Conservation (phyloP, 2,797 vertebrate species). For the Morus bassanus region DNA sequence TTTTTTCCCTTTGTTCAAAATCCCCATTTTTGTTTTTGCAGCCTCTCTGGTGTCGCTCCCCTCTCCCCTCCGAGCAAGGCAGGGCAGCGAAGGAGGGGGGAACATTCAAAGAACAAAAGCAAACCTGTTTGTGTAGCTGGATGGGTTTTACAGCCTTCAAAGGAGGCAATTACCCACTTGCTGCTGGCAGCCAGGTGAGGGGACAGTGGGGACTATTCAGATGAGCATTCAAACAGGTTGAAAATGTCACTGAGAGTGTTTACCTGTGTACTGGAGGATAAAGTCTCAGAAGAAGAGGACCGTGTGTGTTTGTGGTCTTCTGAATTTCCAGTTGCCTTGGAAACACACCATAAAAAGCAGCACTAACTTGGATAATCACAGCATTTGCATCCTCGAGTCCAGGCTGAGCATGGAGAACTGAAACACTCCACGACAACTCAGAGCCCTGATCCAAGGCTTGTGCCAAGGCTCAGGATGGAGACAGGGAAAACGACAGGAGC, state of each 20-base stretch:
- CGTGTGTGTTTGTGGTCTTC: not conserved
- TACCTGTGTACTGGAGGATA: not conserved
- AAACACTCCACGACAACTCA: not conserved
- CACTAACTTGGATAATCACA: not conserved
- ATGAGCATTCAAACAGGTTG: not conserved
- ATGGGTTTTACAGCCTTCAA: not conserved
- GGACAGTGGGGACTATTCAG: not conserved
- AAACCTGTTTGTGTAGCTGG: not conserved
- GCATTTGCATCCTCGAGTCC: not conserved
- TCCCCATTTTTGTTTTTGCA: not conserved
- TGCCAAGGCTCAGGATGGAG: not conserved
- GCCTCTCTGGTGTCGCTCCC: not conserved
- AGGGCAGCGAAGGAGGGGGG: no score
- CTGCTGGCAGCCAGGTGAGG: not conserved
- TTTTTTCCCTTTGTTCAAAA: not conserved
- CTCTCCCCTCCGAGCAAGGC: accelerated
- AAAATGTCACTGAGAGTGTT: not conserved
- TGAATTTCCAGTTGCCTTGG: slow-evolving; percentile 24
- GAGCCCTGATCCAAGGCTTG: not conserved
- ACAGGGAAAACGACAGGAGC: not conserved
- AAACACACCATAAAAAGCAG: slow-evolving; percentile 10
- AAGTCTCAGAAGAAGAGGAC: not conserved
- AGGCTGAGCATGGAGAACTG: not conserved
- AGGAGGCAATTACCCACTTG: not conserved
- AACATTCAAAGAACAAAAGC: not conserved